Base-by-base conservation (phyloP, 2,888 invertebrate genomes). In the Oxystoma pomonae region DNA sequence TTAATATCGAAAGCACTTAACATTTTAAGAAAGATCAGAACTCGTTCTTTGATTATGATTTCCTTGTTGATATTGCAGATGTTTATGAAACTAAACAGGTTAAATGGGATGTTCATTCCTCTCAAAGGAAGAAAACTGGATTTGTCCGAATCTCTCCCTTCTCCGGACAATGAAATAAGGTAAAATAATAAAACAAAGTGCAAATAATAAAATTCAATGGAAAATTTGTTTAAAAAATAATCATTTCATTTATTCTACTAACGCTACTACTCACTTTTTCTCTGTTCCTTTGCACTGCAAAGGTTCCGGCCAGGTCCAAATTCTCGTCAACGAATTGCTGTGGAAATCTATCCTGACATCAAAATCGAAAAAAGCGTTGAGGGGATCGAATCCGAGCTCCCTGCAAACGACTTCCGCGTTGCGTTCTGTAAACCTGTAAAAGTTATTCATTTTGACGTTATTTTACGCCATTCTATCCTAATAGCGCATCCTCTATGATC, bases 361-460 rank as follows among this genome's bases (percentile, higher is more conserved):
- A 71, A 91, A 89, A 22, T 92, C 90, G 68, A 97, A 92, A 76
- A 91, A 94, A 0, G 94, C 90, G 77, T 96, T 96, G 21, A 96
- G 84, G 0, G 92, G 88, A 77, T 95, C 93, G 74, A 90, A 90
- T 7, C 96, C 96, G 55, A 99, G 81, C 77, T 98, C 94, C 19
- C 94, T 85, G 75, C 99, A 99, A 0, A 97, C 95, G 0, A 98
- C 98, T 83, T 96, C 92, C 2, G 96, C 98, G 77, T 98, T 98
- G 72, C 97, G 86, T 77, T 98, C 96, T 0, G 97, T 97, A 78
- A 99, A 99, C 58, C 68, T 57, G 50, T n/a, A 35, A 12, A 35
- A 35, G 35, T 35, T 35, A 35, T 35, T 7, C 5, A 35, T 35
- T 35, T 3, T 35, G 3, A 35, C 12, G 12, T 7, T 35, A 35